These are phyloP conservation scores for Adelges cooleyi DNA, from an alignment of 1,140 invertebrate species.

Conservation along the genomic window DNA sequence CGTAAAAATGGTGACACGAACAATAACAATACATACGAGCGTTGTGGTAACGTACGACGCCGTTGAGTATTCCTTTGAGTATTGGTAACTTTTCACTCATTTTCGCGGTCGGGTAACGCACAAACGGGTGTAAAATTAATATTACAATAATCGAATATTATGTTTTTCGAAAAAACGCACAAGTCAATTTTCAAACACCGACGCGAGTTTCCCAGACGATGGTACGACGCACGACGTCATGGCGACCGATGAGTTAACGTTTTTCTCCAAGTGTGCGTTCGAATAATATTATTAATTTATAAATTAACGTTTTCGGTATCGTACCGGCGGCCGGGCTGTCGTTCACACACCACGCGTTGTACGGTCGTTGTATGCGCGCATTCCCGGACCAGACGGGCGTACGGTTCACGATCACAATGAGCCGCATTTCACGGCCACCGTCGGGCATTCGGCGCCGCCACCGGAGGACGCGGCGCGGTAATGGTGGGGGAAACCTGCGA, in stretches of 20 bases:
- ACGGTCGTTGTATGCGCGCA: no score
- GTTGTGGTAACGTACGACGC: conserved; percentile 77
- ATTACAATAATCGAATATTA: no score
- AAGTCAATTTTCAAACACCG: no score
- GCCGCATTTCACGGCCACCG: conserved; percentile 16
- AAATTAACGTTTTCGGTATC: no score
- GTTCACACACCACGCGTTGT: no score
- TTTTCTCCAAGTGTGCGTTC: no score
- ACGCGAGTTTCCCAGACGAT: conserved; percentile 19
- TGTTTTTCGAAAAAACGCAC: no score
- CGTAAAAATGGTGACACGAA: not conserved
- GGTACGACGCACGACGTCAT: no score
- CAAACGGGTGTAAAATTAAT: no score
- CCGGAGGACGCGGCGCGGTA: not conserved
- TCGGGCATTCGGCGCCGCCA: not conserved
- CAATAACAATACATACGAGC: conserved; percentile 62
- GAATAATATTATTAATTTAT: no score
- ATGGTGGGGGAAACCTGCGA: not conserved
- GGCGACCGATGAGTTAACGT: no score
- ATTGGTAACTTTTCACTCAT: conserved; percentile 80
- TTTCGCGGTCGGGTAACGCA: not conserved
- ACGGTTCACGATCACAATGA: conserved; percentile 26
- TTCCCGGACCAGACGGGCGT: conserved; percentile 1
- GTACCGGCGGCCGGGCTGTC: no score
- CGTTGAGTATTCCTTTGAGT: conserved; percentile 74